These are phyloP conservation scores for Drosophila nigricruria DNA, from an alignment of 2,888 invertebrate species.

Conservation along the genomic window DNA sequence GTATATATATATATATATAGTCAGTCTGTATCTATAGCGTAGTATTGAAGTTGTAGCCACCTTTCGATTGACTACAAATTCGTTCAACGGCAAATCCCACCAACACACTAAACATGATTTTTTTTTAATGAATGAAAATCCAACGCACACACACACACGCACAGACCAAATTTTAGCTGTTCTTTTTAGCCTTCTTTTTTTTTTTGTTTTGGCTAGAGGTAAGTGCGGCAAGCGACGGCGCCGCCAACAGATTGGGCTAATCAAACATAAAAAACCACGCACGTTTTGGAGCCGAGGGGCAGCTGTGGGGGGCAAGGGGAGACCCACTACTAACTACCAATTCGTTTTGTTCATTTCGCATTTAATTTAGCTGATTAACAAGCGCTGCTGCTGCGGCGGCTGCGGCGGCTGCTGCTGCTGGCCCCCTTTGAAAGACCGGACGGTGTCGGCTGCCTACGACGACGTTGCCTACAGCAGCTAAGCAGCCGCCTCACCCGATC, in stretches of 20 bases:
- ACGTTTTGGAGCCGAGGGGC: conserved; percentile 19
- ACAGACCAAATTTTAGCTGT: conserved; percentile 31
- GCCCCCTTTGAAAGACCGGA: conserved; percentile 10
- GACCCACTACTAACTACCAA: conserved; percentile 64
- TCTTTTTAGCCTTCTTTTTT: conserved; percentile 34
- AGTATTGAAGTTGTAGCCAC: conserved; percentile 28
- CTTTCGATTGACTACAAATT: conserved; percentile 48
- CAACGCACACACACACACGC: conserved; percentile 29
- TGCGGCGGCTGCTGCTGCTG: conserved; percentile 10
- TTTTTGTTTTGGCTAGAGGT: conserved; percentile 2
- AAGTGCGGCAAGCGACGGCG: background rate
- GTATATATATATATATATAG: too few relatives aligned
- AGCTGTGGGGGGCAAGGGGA: background rate
- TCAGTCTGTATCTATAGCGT: background rate
- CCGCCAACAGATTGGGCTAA: conserved; percentile 45
- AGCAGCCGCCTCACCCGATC: background rate
- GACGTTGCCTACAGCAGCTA: conserved; percentile 6
- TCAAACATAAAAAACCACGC: conserved; percentile 72
- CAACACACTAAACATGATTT: conserved; percentile 30
- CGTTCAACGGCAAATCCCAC: conserved; percentile 54
- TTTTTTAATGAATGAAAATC: conserved; percentile 72
- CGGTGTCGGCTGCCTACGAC: conserved; percentile 13
- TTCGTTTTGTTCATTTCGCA: conserved; percentile 81
- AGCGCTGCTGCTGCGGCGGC: conserved; percentile 41
- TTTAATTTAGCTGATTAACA: conserved; percentile 81